phyloP scores from a whole-genome alignment of 1,140 invertebrate genomes.

The Charaxes varanes region DNA sequence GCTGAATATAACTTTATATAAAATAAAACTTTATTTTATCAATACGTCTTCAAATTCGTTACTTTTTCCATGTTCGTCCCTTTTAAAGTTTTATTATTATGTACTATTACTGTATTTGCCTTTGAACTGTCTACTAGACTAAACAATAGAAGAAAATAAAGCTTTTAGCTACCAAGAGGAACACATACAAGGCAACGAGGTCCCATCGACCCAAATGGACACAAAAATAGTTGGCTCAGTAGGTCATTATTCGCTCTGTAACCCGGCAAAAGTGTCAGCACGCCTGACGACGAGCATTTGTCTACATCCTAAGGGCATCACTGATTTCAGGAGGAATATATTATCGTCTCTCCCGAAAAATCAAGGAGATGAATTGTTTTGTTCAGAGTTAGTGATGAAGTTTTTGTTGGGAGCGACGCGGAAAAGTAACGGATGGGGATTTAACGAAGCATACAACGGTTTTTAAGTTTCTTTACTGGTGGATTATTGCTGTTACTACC shows the following conservation, averaged over 20 bases:
- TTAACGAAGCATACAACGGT: background rate
- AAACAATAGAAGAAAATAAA: constrained; percentile 26
- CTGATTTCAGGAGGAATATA: constrained; percentile 64
- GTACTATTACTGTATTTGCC: too few relatives aligned
- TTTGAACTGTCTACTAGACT: constrained; percentile 11
- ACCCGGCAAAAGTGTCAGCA: constrained; percentile 58
- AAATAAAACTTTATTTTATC: too few relatives aligned
- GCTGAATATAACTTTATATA: too few relatives aligned
- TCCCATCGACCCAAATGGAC: constrained; percentile 68
- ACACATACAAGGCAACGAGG: constrained; percentile 53
- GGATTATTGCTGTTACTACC: too few relatives aligned
- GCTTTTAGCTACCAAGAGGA: constrained; percentile 46
- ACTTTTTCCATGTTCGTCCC: too few relatives aligned
- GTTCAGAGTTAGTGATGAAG: constrained; percentile 33
- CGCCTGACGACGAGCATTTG: constrained; percentile 55
- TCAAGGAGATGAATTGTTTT: constrained; percentile 56
- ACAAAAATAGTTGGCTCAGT: constrained; percentile 67
- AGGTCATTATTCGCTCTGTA: constrained; percentile 60
- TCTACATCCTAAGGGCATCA: constrained; percentile 64
- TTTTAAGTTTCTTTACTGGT: too few relatives aligned
- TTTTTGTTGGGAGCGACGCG: constrained; percentile 21
- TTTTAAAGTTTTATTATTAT: too few relatives aligned
- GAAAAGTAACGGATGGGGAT: background rate
- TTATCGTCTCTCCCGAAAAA: constrained; percentile 52
- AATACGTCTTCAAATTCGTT: too few relatives aligned